These are phyloP conservation scores for Lasioglossum leucozonium DNA, from an alignment of 2,888 invertebrate genomes.

Conservation along the genomic window DNA sequence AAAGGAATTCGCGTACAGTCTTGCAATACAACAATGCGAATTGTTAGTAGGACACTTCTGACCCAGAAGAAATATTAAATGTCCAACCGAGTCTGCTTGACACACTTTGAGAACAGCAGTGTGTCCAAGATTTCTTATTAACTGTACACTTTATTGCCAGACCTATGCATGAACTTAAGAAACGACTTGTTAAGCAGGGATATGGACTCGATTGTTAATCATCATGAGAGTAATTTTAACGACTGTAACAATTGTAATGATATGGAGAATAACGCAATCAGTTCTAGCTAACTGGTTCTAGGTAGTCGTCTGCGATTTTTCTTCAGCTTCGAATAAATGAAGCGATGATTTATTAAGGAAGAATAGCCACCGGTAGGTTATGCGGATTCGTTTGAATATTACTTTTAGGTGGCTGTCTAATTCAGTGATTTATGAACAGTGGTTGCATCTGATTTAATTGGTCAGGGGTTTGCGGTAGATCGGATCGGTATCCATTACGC, in stretches of 20 bases:
- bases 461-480: not conserved
- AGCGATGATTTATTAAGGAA: slow-evolving; percentile 3
- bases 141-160: not conserved
- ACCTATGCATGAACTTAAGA: not conserved
- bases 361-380: not conserved
- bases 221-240: not conserved
- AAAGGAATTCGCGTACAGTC: not conserved
- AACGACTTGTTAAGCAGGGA: not conserved
- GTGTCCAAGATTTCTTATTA: not conserved
- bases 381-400: not conserved
- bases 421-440: not conserved
- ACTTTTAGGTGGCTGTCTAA: not conserved
- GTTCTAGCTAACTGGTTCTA: not conserved
- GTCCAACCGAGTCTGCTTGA: not conserved
- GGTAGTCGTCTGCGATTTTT: not conserved
- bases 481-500: slow-evolving; percentile 15
- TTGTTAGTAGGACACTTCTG: not conserved
- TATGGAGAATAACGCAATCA: not conserved
- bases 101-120: not conserved
- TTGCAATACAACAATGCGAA: too few species aligned
- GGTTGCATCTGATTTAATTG: not conserved
- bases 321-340: not conserved
- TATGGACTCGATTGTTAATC: not conserved
- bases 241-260: not conserved
- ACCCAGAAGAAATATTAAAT: not conserved